Base-by-base conservation (phyloP, 2,888 invertebrate species). In the Achlya flavicornis region DNA sequence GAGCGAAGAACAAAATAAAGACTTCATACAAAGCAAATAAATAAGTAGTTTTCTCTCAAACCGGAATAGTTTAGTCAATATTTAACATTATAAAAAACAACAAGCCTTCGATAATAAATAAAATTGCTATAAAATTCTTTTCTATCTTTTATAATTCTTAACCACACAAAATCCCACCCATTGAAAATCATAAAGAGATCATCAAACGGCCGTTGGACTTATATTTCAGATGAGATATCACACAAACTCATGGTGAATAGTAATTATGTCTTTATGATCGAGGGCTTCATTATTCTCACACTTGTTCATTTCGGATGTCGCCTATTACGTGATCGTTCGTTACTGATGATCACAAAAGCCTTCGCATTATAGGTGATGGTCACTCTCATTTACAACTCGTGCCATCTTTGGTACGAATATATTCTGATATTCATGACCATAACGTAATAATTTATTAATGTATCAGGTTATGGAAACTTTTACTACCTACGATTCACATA, bases 301-400 rank as follows among this genome's bases (percentile, higher is more conserved):
- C 57, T 63, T 64, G 64, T 48, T 63, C 53, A 62, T 66, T 64
- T 77, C 76, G 77, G 76, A 77, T 77, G 77, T 70, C 64, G 41
- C 32, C 63, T 57, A 75, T 77, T 74, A 75, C 19, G 16, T 63
- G 67, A 62, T 67, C 74, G 59, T 6, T 1, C 19, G 75, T 75
- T 69, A 75, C 73, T 76, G 69, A 68, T 64, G 64, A 74, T 72
- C 66, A 66, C 59, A 66, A 66, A 70, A 73, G 69, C 71, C 72
- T 71, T 73, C 78, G 58, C 43, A 67, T 76, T 72, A 70, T 72
- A 67, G 75, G 78, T 77, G 73, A 77, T 66, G 78, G 77, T 65
- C 77, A 77, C 64, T 62, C 67, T 74, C 67, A 75, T 76, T 69
- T 74, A 60, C 71, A 70, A 77, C 71, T 77, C 61, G 26, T 35